Conservation (phyloP, 2,888 invertebrate species). For the Parnassius orleans region DNA sequence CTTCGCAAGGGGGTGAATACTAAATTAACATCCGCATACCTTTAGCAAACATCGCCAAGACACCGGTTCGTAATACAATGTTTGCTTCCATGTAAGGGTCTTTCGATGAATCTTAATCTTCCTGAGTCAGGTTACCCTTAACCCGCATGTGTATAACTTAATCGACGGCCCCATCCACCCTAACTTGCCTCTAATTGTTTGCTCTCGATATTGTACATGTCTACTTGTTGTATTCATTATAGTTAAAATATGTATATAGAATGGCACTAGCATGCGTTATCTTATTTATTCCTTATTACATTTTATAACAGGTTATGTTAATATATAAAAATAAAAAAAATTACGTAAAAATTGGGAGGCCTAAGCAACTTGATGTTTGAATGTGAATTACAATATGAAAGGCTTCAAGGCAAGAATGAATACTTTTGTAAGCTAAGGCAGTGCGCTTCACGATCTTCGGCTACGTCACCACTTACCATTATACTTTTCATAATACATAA, state of each 20-base stretch:
- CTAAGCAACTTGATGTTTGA: too few species aligned
- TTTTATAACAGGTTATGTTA: too few species aligned
- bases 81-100: constrained; percentile 76
- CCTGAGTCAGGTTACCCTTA: constrained; percentile 75
- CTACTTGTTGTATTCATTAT: constrained; percentile 46
- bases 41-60: constrained; percentile 75
- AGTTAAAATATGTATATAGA: constrained; percentile 7
- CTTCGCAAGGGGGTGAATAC: constrained; percentile 68
- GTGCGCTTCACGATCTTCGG: too few species aligned
- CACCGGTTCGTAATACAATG: constrained; percentile 74
- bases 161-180: constrained; percentile 67
- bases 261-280: background rate
- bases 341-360: too few species aligned
- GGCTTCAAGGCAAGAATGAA: too few species aligned
- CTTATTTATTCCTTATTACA: background rate
- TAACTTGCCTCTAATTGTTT: constrained; percentile 79
- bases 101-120: constrained; percentile 78
- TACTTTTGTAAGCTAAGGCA: too few species aligned
- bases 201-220: constrained; percentile 77
- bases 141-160: constrained; percentile 80
- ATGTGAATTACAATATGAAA: too few species aligned
- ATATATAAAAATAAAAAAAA: too few species aligned
- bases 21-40: constrained; percentile 78
- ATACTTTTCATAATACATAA: too few species aligned
- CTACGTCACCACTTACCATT: too few species aligned